A percentile compares a stretch with the other conserved stretches of the same genome.
Evolutionary conservation across 2,888 invertebrate species (phyloP).

Genomic region (Coleophora deauratella): DNA sequence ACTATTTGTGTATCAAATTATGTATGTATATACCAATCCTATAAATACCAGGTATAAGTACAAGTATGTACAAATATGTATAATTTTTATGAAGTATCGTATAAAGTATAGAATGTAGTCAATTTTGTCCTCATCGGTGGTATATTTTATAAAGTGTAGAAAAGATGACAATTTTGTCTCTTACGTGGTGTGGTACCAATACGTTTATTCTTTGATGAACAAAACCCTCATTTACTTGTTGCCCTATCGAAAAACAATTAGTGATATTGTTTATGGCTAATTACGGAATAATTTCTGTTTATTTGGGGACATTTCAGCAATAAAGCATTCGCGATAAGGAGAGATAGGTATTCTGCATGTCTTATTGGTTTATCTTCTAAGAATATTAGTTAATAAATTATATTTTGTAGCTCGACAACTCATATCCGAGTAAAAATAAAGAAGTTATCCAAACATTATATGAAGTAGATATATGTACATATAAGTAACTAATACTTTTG

Average conservation of each 20-base stretch:
- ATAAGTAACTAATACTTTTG: not conserved
- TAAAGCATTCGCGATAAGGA: conserved; percentile 13
- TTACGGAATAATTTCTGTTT: conserved; percentile 45
- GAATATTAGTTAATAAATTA: conserved; percentile 1
- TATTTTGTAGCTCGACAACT: not conserved
- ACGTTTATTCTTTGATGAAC: not conserved
- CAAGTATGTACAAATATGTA: too few species aligned
- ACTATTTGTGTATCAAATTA: too few species aligned
- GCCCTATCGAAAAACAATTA: conserved; percentile 26
- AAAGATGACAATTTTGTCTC: too few species aligned
- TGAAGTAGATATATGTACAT: not conserved
- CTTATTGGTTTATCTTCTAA: conserved; percentile 4
- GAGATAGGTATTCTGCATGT: conserved; percentile 6
- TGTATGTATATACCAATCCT: too few species aligned
- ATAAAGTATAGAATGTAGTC: too few species aligned
- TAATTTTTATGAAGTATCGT: too few species aligned
- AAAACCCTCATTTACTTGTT: conserved; percentile 3
- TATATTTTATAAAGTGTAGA: too few species aligned
- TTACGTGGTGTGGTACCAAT: too few species aligned
- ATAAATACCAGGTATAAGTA: too few species aligned
- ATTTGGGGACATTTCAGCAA: conserved; percentile 26
- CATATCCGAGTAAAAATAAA: not conserved
- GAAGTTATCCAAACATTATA: not conserved
- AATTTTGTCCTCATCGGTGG: too few species aligned
- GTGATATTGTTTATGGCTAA: conserved; percentile 40